A percentile compares a stretch with the other conserved stretches of the same genome.
Evolutionary conservation across 1,140 invertebrate genomes (phyloP).

Genomic region (Sitobion miscanthi): DNA sequence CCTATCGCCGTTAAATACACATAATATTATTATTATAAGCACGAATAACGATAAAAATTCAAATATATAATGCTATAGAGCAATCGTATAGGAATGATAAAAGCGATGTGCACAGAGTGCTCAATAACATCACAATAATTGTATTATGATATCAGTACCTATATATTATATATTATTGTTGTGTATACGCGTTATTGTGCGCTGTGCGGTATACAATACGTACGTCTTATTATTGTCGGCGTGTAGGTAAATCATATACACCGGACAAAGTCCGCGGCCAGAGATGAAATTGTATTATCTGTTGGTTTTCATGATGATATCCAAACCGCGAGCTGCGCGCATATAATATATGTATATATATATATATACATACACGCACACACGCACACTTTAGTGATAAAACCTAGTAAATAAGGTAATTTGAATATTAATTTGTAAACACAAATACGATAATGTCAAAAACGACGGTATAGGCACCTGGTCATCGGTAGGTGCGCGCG

Average conservation of each 20-base stretch:
- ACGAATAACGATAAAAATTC: not conserved
- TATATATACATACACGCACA: too few species aligned
- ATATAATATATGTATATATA: not conserved
- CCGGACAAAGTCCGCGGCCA: slow-evolving; percentile 5
- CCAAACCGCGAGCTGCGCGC: not conserved
- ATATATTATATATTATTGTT: not conserved
- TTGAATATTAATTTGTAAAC: slow-evolving; percentile 37
- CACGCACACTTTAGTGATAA: not conserved
- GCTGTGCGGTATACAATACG: too few species aligned
- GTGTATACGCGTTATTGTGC: not conserved
- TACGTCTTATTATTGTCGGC: too few species aligned
- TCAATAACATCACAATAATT: not conserved
- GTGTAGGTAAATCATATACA: not conserved
- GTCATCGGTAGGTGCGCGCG: not conserved
- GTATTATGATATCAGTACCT: not conserved
- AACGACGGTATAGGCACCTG: not conserved
- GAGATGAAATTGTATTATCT: not conserved
- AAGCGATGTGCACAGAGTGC: not conserved
- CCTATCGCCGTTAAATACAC: not conserved
- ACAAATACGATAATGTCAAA: slow-evolving; percentile 17
- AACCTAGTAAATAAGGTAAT: slow-evolving; percentile 29
- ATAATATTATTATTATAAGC: not conserved
- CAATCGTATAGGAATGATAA: not conserved
- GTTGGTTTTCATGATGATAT: not conserved
- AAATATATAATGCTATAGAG: too few species aligned